phyloP scores from a whole-genome alignment of 2,888 invertebrate genomes.

The Drosophila dives region DNA sequence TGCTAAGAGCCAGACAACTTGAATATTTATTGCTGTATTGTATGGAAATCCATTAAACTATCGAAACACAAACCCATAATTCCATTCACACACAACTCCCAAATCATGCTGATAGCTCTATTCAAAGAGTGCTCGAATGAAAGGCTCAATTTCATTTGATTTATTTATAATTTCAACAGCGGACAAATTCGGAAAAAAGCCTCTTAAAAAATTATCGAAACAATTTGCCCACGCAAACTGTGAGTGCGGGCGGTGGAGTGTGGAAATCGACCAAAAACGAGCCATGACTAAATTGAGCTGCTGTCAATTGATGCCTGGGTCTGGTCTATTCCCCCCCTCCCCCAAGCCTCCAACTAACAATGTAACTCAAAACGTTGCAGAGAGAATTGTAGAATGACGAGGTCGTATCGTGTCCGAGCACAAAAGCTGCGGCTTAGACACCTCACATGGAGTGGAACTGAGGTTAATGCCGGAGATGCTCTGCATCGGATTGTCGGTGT shows the following conservation, averaged over 20 bases:
- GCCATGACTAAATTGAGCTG: conserved; percentile 75
- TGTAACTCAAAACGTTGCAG: conserved; percentile 57
- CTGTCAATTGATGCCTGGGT: conserved; percentile 63
- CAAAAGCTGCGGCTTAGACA: conserved; percentile 66
- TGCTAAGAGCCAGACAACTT: background rate
- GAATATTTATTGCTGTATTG: background rate
- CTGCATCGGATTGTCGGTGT: conserved; percentile 7
- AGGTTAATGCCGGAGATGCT: conserved; percentile 16
- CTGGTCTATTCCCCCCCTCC: background rate
- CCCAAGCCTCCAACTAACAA: conserved; percentile 14
- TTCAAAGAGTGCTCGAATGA: conserved; percentile 8
- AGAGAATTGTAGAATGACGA: conserved; percentile 71
- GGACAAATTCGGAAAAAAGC: conserved; percentile 60
- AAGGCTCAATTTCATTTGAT: conserved; percentile 63
- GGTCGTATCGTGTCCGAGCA: conserved; percentile 63
- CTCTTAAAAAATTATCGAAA: conserved; percentile 73
- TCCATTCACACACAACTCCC: background rate
- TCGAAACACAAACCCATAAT: background rate
- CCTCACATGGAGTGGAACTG: conserved; percentile 38
- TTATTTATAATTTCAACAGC: conserved; percentile 45
- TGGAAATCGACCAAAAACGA: conserved; percentile 64
- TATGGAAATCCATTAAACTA: background rate
- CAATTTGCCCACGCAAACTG: conserved; percentile 71
- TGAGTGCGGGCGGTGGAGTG: conserved; percentile 44
- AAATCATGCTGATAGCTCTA: conserved; percentile 30